Percentiles rank a stretch among this genome's conserved stretches.
phyloP scores from a whole-genome alignment of 1,140 invertebrate genomes.

The Magallana ariakensis region DNA sequence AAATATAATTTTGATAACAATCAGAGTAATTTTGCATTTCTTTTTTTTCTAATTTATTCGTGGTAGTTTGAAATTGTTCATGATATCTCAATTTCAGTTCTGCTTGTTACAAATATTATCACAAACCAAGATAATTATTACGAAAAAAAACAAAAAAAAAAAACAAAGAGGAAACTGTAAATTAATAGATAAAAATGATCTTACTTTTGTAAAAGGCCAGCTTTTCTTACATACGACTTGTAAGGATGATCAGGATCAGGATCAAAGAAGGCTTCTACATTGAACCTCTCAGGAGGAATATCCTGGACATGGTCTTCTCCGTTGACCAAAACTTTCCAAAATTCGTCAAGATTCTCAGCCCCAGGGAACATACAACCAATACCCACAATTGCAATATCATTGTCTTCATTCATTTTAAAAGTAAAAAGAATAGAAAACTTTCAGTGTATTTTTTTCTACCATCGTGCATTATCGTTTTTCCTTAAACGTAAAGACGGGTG shows the following conservation, averaged over 20 bases:
- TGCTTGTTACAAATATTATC: too few relatives aligned
- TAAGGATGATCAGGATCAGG: conserved; percentile 52
- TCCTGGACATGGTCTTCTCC: conserved; percentile 63
- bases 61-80: too few relatives aligned
- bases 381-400: conserved; percentile 63
- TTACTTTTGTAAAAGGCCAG: conserved; percentile 61
- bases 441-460: too few relatives aligned
- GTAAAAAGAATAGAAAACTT: background rate
- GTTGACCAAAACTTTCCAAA: conserved; percentile 62
- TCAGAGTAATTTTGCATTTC: too few relatives aligned
- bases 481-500: too few relatives aligned
- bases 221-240: conserved; percentile 59
- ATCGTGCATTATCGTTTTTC: too few relatives aligned
- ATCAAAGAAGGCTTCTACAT: conserved; percentile 54
- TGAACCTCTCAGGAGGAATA: conserved; percentile 60
- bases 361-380: conserved; percentile 63
- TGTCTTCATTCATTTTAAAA: conserved; percentile 46
- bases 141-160: too few relatives aligned
- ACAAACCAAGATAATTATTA: too few relatives aligned
- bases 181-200: background rate
- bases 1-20: too few relatives aligned
- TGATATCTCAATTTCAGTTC: too few relatives aligned
- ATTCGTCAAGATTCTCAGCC: conserved; percentile 58
- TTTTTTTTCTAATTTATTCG: too few relatives aligned
- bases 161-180: too few relatives aligned